Evolutionary conservation across 2,113 vertebrate genomes (phyloP).

Genomic region (Eupsittula cactorum): DNA sequence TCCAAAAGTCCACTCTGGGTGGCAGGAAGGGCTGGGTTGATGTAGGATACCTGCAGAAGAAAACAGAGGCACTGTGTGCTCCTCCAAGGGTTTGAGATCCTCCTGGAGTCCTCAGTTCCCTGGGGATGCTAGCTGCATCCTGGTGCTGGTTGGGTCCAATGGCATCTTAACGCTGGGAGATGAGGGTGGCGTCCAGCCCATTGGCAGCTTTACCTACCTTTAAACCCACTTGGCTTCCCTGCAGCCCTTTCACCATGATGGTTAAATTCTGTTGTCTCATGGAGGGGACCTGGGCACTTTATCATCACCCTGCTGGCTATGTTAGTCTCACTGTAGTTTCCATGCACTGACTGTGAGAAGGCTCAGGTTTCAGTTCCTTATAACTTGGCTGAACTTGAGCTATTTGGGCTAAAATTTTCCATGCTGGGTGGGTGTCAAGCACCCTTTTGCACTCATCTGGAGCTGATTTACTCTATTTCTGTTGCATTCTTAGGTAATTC

Average conservation of each 20-base stretch:
- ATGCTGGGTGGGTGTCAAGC: neutral
- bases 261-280: neutral
- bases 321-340: neutral
- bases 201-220: neutral
- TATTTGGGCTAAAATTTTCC: conserved; percentile 31
- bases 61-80: neutral
- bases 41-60: neutral
- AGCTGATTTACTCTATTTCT: neutral
- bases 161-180: neutral
- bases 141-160: neutral
- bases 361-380: neutral
- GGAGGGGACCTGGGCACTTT: neutral
- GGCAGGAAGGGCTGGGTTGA: neutral
- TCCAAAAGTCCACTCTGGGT: neutral
- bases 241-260: neutral
- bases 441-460: neutral
- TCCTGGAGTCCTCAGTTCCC: neutral
- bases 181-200: neutral
- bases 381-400: neutral
- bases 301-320: neutral
- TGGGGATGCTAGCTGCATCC: neutral
- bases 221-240: neutral
- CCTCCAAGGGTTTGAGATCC: neutral
- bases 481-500: neutral
- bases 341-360: neutral